These are phyloP conservation scores for Rambutsinella grinnellia DNA, from an alignment of 2,888 invertebrate genomes.

Conservation along the genomic window DNA sequence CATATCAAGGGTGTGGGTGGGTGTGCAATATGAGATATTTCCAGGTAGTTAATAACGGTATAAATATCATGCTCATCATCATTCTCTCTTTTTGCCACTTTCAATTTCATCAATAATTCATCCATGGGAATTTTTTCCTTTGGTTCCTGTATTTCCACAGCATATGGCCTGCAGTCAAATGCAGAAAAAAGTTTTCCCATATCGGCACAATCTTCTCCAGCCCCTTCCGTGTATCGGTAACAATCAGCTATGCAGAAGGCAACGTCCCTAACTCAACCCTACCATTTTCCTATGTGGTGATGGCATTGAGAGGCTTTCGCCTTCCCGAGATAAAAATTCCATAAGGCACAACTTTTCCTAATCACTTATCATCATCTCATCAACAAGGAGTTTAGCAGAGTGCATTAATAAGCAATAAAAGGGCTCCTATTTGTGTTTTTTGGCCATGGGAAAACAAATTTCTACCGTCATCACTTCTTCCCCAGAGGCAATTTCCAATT, in stretches of 20 bases:
- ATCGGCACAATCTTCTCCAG: conserved; percentile 1
- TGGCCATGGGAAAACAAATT: not conserved
- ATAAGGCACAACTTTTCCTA: conserved; percentile 17
- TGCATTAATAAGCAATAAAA: not conserved
- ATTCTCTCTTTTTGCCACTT: too few species aligned
- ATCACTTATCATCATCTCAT: not conserved
- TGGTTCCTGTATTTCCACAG: conserved; percentile 40
- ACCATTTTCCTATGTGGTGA: too few species aligned
- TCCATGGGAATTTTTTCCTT: conserved; percentile 34
- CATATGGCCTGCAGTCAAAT: conserved; percentile 18
- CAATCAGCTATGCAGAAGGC: conserved; percentile 3
- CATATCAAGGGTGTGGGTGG: too few species aligned
- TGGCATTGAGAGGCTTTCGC: not conserved
- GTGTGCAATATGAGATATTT: conserved; percentile 13
- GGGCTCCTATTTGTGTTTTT: not conserved
- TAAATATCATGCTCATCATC: too few species aligned
- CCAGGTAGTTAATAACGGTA: too few species aligned
- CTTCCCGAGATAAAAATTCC: not conserved
- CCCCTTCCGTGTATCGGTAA: conserved; percentile 19
- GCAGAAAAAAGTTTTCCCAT: conserved; percentile 34
- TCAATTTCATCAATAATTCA: not conserved
- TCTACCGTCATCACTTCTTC: not conserved
- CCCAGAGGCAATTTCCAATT: not conserved
- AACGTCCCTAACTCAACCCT: too few species aligned
- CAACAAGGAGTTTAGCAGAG: not conserved